Conservation (phyloP, 1,140 invertebrate genomes). For the Atopsyche davidsoni region DNA sequence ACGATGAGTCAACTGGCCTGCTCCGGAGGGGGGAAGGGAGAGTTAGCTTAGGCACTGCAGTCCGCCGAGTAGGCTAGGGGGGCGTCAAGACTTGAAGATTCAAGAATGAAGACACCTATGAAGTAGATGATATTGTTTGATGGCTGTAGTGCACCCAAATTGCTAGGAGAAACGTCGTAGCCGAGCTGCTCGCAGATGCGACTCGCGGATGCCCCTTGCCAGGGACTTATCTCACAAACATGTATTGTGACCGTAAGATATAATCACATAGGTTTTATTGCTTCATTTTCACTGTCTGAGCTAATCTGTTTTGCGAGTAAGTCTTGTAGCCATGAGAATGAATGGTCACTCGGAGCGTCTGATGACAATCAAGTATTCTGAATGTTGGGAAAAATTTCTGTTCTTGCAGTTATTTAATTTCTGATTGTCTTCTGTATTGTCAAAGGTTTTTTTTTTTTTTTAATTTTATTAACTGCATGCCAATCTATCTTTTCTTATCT, state of each 20-base stretch:
- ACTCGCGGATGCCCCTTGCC: conserved; percentile 10
- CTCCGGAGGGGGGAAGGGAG: conserved; percentile 1
- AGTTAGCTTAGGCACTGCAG: conserved; percentile 35
- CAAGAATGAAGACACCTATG: conserved; percentile 44
- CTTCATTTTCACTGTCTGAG: conserved; percentile 4
- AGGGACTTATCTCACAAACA: conserved; percentile 20
- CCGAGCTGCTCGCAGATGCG: conserved; percentile 8
- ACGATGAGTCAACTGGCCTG: neutral
- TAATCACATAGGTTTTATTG: conserved; percentile 13
- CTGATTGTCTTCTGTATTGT: too few species aligned
- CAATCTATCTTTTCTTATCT: too few species aligned
- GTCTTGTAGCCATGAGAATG: too few species aligned
- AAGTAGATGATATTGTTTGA: conserved; percentile 31
- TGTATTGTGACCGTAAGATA: conserved; percentile 28
- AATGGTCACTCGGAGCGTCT: too few species aligned
- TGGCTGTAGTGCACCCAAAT: conserved; percentile 38
- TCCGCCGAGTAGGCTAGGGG: conserved; percentile 38
- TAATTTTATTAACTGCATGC: too few species aligned
- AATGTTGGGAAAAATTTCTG: too few species aligned
- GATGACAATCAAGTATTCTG: too few species aligned
- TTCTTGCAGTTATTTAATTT: too few species aligned
- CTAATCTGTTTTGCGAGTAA: too few species aligned
- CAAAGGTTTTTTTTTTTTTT: too few species aligned
- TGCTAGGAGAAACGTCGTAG: conserved; percentile 29
- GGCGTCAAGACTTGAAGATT: conserved; percentile 43